These are phyloP conservation scores for Andrena haemorrhoa DNA, from an alignment of 2,888 invertebrate species.

Conservation along the genomic window DNA sequence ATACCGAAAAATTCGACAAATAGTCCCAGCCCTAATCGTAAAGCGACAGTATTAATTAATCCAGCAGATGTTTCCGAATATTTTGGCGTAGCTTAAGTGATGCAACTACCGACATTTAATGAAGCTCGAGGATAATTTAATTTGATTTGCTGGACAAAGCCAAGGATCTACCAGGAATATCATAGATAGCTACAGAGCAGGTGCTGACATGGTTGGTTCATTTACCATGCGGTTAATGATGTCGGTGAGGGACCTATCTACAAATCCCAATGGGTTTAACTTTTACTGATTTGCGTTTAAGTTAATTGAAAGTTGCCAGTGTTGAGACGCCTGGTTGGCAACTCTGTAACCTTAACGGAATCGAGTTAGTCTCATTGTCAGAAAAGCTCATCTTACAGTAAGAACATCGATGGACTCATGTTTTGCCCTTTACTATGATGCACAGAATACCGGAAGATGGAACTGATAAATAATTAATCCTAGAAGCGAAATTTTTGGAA, in stretches of 20 bases:
- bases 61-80: conserved; percentile 20
- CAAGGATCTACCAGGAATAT: conserved; percentile 55
- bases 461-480: too few relatives aligned
- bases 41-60: conserved; percentile 1
- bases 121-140: conserved; percentile 46
- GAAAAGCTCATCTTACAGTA: background rate
- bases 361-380: background rate
- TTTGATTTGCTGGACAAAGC: conserved; percentile 55
- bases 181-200: conserved; percentile 66
- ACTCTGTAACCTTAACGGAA: conserved; percentile 21
- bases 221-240: conserved; percentile 68
- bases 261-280: conserved; percentile 55
- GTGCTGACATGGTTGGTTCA: conserved; percentile 63
- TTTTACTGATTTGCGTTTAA: conserved; percentile 67
- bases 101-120: conserved; percentile 45
- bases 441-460: too few relatives aligned
- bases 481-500: too few relatives aligned
- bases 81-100: conserved; percentile 19
- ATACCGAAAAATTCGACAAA: too few relatives aligned
- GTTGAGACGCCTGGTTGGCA: conserved; percentile 17
- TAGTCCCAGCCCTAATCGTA: too few relatives aligned
- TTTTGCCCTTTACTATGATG: too few relatives aligned
- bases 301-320: conserved; percentile 56
- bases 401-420: background rate
- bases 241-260: conserved; percentile 34